Evolutionary conservation across 2,113 vertebrate species (phyloP), one percentile per base, ranked within the genome.

Genomic region (Tamias sibiricus): DNA sequence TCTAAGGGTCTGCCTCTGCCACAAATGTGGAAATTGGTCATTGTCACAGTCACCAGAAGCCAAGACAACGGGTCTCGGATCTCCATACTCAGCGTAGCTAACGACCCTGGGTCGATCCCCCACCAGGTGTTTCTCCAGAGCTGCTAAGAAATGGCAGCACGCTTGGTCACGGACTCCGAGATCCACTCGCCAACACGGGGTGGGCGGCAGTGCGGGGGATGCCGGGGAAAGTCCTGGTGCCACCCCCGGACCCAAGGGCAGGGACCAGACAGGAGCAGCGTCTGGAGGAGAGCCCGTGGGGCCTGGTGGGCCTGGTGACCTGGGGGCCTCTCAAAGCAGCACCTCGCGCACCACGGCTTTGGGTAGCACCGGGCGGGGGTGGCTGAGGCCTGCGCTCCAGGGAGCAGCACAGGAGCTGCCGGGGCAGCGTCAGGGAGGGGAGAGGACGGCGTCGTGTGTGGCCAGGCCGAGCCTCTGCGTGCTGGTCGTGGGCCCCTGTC

Each of bases 161-260:
- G 10, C 3, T n/a, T 6, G 8, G 8, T 44, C 35, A 68, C 30
- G 49, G 49, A 8, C 28, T 30, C 32, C 86, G 57, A 12, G 4
- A 19, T 14, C 81, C 24, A 68, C 40, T 0, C n/a, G 68, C 5
- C 49, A 10, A 1, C 12, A 10, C 64, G 28, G 24, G 11, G 40
- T 26, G 54, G 42, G 24, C 19, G 14, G 5, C 1, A 22, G 59
- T 52, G 28, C 54, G 28, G 57, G 62, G 42, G 42, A 35, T 2
- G 35, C 9, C 24, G 6, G 30, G 83, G 26, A 40, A 79, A 77
- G 52, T n/a, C 62, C 17, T 8, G 17, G 49, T 2, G 8, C 2
- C 4, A 22, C 1, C 10, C n/a, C n/a, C 54, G 32, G 6, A 11
- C 16, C 13, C 1, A 2, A 1, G 35, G 54, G 32, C 8, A 49